Evolutionary conservation across 2,113 vertebrate genomes (phyloP).

Genomic region (Eidolon helvum): DNA sequence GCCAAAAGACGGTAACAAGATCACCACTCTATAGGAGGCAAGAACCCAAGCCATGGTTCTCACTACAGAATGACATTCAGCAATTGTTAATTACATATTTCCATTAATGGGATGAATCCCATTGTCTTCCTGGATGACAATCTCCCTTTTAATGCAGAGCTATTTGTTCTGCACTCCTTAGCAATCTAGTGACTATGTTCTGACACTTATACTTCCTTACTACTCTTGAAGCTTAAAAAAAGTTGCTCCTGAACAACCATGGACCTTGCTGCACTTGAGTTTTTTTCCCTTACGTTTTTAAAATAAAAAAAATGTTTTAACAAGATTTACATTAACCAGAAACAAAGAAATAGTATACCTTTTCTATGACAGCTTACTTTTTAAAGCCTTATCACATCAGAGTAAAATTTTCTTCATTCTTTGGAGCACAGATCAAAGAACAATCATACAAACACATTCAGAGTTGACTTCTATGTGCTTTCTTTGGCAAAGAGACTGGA

Average conservation of each 20-base stretch:
- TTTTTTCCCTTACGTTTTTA: background rate
- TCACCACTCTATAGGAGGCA: constrained; percentile 60
- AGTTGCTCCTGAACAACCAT: background rate
- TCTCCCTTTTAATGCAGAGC: constrained; percentile 50
- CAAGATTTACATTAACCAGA: background rate
- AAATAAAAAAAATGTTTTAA: background rate
- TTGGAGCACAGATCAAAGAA: constrained; percentile 27
- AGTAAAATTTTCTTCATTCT: constrained; percentile 4
- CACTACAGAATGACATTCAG: constrained; percentile 54
- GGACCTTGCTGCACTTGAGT: background rate
- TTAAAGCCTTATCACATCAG: background rate
- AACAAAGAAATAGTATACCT: background rate
- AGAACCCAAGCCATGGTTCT: constrained; percentile 56
- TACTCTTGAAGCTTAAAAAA: constrained; percentile 25
- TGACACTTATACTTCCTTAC: constrained; percentile 41
- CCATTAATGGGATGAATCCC: constrained; percentile 58
- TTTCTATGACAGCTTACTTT: background rate
- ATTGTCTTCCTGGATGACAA: constrained; percentile 69
- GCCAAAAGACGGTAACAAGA: constrained; percentile 51
- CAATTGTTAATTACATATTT: constrained; percentile 70
- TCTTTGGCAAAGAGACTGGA: background rate
- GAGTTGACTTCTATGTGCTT: background rate
- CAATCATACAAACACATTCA: background rate
- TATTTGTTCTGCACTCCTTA: constrained; percentile 58
- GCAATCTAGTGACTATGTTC: constrained; percentile 36